These are phyloP conservation scores for Acipenser ruthenus DNA, from an alignment of 2,797 vertebrate species.

Conservation along the genomic window DNA sequence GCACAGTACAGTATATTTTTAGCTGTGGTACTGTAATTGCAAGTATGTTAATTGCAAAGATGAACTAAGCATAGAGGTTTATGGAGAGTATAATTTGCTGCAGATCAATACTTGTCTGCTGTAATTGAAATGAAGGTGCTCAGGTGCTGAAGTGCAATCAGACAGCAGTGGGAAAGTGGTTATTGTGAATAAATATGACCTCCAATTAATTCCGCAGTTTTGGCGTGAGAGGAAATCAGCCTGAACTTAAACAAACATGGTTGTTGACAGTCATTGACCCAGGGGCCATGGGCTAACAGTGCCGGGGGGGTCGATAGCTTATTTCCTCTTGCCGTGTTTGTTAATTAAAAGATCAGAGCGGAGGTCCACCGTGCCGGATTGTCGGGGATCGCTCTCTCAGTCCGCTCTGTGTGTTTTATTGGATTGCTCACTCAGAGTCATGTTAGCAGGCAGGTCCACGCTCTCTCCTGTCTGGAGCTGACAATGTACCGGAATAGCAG, in stretches of 20 bases:
- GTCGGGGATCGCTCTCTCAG: no score
- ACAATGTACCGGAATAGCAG: no score
- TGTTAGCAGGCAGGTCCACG: no score
- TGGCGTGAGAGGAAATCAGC: neutral
- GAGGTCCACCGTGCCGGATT: no score
- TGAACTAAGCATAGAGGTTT: neutral
- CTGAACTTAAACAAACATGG: neutral
- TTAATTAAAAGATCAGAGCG: neutral
- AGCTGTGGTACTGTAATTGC: no score
- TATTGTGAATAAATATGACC: neutral
- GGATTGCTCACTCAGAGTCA: no score
- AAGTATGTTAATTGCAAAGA: neutral
- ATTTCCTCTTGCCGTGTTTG: neutral
- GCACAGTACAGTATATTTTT: no score
- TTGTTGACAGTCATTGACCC: no score
- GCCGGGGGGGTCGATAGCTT: neutral
- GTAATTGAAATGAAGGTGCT: conserved; percentile 2
- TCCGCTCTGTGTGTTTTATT: no score
- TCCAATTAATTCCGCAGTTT: neutral
- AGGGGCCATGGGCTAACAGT: neutral
- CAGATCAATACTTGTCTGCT: neutral
- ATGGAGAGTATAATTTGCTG: neutral
- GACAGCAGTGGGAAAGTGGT: neutral
- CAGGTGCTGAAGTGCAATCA: neutral
- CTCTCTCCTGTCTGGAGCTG: no score